Conservation (phyloP, 2,888 invertebrate species). For the Deilephila porcellus region DNA sequence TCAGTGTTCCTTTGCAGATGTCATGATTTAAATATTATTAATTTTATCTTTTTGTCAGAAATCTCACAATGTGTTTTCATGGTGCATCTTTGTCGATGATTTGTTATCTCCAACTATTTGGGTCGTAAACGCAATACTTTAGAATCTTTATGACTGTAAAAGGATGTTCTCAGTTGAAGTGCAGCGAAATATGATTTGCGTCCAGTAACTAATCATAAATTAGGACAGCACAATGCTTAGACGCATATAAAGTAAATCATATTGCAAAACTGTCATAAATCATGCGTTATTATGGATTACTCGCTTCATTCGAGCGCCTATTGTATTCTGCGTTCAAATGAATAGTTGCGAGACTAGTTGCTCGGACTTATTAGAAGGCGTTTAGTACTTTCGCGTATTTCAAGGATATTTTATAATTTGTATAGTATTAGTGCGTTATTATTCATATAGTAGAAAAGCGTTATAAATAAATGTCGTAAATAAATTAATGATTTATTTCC, state of each 20-base stretch:
- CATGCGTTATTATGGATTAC: slow-evolving; percentile 7
- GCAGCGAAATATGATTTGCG: background rate
- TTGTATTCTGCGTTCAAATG: slow-evolving; percentile 10
- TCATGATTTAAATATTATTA: too few species aligned
- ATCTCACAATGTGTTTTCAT: too few species aligned
- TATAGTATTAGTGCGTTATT: slow-evolving; percentile 13
- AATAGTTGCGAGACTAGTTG: slow-evolving; percentile 28
- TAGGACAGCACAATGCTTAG: background rate
- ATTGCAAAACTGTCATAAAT: background rate
- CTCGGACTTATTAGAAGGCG: slow-evolving; percentile 31
- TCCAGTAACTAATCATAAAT: slow-evolving; percentile 4
- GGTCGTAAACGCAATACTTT: too few species aligned
- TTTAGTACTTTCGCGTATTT: slow-evolving; percentile 10
- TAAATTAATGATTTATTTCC: slow-evolving; percentile 51
- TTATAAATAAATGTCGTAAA: too few species aligned
- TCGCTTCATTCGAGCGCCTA: slow-evolving; percentile 17
- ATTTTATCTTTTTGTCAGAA: too few species aligned
- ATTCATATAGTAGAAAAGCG: too few species aligned
- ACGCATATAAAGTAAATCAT: slow-evolving; percentile 9
- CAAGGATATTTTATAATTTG: background rate
- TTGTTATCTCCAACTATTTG: too few species aligned
- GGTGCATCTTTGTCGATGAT: too few species aligned
- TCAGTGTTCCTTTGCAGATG: too few species aligned
- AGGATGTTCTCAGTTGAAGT: background rate
- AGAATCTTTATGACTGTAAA: too few species aligned